These are phyloP conservation scores for Theonella swinhoei DNA, from an alignment of 37 sponge, comb jelly and placozoan genomes.

Conservation along the genomic window DNA sequence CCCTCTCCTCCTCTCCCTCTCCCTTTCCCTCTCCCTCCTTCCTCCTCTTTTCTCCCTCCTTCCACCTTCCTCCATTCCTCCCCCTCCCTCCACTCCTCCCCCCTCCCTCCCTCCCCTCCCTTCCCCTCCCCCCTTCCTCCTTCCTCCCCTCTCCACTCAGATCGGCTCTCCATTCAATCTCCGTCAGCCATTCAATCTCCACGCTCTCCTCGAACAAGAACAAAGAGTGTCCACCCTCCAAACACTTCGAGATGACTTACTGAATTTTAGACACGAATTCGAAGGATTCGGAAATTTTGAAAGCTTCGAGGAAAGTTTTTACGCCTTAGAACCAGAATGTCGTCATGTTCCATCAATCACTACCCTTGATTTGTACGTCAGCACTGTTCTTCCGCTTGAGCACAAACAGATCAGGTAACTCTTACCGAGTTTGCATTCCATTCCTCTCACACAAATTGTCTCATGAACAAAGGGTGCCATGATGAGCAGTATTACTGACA, in stretches of 20 bases:
- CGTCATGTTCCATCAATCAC: constrained; percentile 34
- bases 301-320: constrained; percentile 27
- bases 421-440: too few species aligned
- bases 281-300: constrained; percentile 7
- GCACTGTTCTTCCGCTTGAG: constrained; percentile 64
- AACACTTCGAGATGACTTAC: constrained; percentile 45
- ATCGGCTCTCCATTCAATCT: constrained; percentile 70
- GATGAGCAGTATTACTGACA: too few species aligned
- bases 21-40: neutral
- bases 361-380: constrained; percentile 55
- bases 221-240: constrained; percentile 33
- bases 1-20: constrained; percentile 5
- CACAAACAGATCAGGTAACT: constrained; percentile 71
- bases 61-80: neutral
- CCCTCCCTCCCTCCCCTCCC: neutral
- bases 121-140: neutral
- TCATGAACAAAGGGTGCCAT: too few species aligned
- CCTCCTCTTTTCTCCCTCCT: neutral
- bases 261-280: constrained; percentile 37
- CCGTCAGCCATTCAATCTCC: constrained; percentile 61
- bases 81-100: neutral
- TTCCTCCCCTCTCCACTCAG: constrained; percentile 23
- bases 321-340: constrained; percentile 42
- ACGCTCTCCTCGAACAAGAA: constrained; percentile 78
- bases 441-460: too few species aligned